These are phyloP conservation scores for Nymphalis c-album DNA, from an alignment of 2,888 invertebrate genomes.

Conservation along the genomic window DNA sequence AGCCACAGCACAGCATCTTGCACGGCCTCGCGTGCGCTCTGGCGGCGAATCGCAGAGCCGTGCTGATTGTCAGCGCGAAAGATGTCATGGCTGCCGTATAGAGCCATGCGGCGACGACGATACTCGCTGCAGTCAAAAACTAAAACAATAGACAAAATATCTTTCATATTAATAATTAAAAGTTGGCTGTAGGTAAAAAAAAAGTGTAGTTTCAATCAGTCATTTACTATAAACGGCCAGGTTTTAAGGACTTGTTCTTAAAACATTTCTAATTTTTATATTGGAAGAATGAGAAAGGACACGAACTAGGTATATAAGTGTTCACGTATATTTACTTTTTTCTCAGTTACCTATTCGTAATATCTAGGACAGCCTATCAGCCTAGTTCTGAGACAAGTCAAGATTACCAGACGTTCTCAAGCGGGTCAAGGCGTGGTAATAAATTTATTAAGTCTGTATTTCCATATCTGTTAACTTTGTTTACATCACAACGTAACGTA, in stretches of 20 bases:
- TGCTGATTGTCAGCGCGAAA: slow-evolving; percentile 92
- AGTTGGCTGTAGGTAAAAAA: too few relatives aligned
- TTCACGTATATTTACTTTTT: background rate
- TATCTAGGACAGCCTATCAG: slow-evolving; percentile 26
- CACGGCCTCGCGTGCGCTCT: slow-evolving; percentile 91
- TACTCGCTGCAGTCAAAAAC: slow-evolving; percentile 97
- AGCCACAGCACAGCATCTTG: slow-evolving; percentile 93
- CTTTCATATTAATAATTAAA: background rate
- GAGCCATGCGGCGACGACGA: slow-evolving; percentile 89
- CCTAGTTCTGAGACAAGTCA: slow-evolving; percentile 29
- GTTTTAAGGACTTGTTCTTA: too few relatives aligned
- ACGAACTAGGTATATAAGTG: too few relatives aligned
- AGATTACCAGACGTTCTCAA: slow-evolving; percentile 42
- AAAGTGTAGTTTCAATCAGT: too few relatives aligned
- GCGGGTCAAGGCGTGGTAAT: slow-evolving; percentile 55
- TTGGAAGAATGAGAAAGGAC: too few relatives aligned
- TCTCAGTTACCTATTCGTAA: background rate
- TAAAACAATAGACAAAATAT: slow-evolving; percentile 62
- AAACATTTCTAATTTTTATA: too few relatives aligned
- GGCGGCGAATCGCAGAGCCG: slow-evolving; percentile 89
- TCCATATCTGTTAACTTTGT: slow-evolving; percentile 24
- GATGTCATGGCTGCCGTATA: slow-evolving; percentile 92
- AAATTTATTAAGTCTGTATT: slow-evolving; percentile 36
- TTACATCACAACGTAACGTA: slow-evolving; percentile 4
- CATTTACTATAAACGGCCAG: too few relatives aligned